A percentile compares a stretch with the other conserved stretches of the same genome.
phyloP scores from a whole-genome alignment of 2,113 vertebrate genomes.

The Lota lota region DNA sequence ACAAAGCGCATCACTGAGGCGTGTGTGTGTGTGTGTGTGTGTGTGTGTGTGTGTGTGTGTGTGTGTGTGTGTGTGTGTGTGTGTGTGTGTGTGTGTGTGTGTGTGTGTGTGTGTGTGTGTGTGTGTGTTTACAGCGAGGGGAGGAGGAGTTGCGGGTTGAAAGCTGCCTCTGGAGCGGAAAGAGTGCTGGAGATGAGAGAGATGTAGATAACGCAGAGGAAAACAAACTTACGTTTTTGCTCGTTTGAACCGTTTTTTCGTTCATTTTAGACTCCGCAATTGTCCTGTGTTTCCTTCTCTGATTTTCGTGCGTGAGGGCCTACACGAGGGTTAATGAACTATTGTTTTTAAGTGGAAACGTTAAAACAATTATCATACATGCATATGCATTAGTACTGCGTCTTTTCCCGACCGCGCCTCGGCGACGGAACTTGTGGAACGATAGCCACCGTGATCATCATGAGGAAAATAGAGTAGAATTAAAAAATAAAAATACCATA shows the following conservation, averaged over 20 bases:
- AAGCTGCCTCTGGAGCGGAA: conserved; percentile 70
- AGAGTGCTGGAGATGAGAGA: conserved; percentile 71
- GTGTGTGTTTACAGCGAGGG: conserved; percentile 1
- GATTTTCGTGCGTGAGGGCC: neutral
- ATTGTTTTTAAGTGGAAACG: conserved; percentile 26
- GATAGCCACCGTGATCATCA: too few relatives aligned
- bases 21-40: conserved; percentile 31
- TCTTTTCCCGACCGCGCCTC: conserved; percentile 76
- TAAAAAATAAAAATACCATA: neutral
- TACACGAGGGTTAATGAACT: conserved; percentile 9
- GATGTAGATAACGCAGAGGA: conserved; percentile 69
- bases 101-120: conserved; percentile 11
- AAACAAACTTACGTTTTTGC: conserved; percentile 68
- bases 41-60: conserved; percentile 23
- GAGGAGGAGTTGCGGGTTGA: conserved; percentile 53
- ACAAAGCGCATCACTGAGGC: conserved; percentile 50
- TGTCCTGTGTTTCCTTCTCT: conserved; percentile 15
- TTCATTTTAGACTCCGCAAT: conserved; percentile 30
- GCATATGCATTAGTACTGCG: conserved; percentile 78
- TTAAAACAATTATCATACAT: conserved; percentile 65
- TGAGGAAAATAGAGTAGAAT: conserved; percentile 34
- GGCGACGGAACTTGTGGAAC: neutral
- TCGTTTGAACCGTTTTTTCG: conserved; percentile 33
- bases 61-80: conserved; percentile 10
- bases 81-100: conserved; percentile 1